These are phyloP conservation scores for Paramacrobiotus metropolitanus DNA, from an alignment of 1,140 invertebrate genomes.

Conservation along the genomic window DNA sequence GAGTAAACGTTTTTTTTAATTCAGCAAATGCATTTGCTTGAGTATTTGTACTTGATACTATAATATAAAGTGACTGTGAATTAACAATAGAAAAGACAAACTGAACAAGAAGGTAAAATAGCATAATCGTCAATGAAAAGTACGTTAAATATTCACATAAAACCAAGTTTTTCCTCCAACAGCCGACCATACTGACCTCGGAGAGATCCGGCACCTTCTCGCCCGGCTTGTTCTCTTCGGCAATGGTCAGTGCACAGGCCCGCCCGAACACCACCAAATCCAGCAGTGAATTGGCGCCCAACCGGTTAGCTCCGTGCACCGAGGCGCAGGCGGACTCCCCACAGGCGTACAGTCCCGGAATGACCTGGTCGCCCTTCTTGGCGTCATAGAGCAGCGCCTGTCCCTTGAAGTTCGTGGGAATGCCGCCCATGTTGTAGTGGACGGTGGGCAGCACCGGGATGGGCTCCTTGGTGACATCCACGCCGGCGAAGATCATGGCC, in stretches of 20 bases:
- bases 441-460: slow-evolving; percentile 94
- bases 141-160: too few relatives aligned
- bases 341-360: slow-evolving; percentile 39
- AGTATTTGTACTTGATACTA: too few relatives aligned
- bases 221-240: slow-evolving; percentile 55
- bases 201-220: slow-evolving; percentile 46
- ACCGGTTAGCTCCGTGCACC: slow-evolving; percentile 88
- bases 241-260: slow-evolving; percentile 77
- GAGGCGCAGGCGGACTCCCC: slow-evolving; percentile 47
- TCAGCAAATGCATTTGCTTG: too few relatives aligned
- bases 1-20: too few relatives aligned
- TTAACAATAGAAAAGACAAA: too few relatives aligned
- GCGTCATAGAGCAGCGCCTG: slow-evolving; percentile 38
- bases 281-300: slow-evolving; percentile 88
- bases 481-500: slow-evolving; percentile 92
- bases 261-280: slow-evolving; percentile 94
- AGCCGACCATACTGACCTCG: slow-evolving; percentile 36
- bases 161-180: too few relatives aligned
- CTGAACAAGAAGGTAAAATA: too few relatives aligned
- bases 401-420: slow-evolving; percentile 85
- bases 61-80: too few relatives aligned
- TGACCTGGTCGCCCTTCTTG: slow-evolving; percentile 36
- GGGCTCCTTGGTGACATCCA: slow-evolving; percentile 87
- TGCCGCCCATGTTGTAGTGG: slow-evolving; percentile 97
- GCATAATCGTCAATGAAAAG: too few relatives aligned